Evolutionary conservation across 2,113 vertebrate genomes (phyloP).

Genomic region (Leiothrix lutea): DNA sequence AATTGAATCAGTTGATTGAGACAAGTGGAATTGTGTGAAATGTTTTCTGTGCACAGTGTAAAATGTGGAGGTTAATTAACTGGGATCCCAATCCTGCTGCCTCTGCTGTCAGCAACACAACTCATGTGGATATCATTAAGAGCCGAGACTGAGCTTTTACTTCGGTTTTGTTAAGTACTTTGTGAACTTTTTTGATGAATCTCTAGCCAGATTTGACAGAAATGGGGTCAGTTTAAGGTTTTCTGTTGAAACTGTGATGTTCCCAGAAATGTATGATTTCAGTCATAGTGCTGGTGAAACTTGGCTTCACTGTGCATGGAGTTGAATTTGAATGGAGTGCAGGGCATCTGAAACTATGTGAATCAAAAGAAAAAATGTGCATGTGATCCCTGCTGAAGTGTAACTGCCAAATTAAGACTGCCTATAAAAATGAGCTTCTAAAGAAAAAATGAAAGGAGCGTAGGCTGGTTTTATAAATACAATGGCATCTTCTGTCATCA

Average conservation of each 20-base stretch:
- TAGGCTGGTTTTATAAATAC: neutral
- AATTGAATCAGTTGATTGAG: neutral
- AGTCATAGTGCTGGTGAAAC: conserved; percentile 14
- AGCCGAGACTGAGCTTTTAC: neutral
- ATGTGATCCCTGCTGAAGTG: conserved; percentile 19
- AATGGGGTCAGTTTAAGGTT: conserved; percentile 38
- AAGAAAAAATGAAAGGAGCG: neutral
- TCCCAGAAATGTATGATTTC: conserved; percentile 22
- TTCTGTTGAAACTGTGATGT: conserved; percentile 22
- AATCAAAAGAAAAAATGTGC: conserved; percentile 36
- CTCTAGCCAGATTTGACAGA: conserved; percentile 8
- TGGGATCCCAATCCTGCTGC: conserved; percentile 32
- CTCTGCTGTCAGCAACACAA: neutral
- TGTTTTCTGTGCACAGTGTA: conserved; percentile 1
- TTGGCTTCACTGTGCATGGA: neutral
- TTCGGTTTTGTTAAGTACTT: neutral
- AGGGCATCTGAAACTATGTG: conserved; percentile 14
- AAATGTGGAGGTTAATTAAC: conserved; percentile 49
- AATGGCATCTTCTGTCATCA: neutral
- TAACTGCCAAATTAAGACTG: conserved; percentile 28
- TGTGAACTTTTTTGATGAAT: conserved; percentile 25
- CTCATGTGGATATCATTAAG: neutral
- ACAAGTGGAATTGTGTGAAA: conserved; percentile 6
- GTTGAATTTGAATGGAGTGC: conserved; percentile 23
- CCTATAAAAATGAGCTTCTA: conserved; percentile 10